Evolutionary conservation across 2,113 vertebrate genomes (phyloP).

Genomic region (Fukomys damarensis): DNA sequence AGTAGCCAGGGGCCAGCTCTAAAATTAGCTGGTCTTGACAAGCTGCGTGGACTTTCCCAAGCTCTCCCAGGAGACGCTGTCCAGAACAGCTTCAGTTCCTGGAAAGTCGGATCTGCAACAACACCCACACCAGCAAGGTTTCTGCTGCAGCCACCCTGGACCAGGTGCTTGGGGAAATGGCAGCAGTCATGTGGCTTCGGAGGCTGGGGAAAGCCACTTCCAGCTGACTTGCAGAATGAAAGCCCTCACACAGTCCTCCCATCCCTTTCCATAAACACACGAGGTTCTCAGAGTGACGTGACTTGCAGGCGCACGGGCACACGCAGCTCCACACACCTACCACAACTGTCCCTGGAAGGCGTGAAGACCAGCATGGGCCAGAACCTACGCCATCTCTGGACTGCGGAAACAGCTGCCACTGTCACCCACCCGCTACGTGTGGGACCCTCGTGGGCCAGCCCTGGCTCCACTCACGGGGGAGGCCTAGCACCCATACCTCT

Average conservation of each 20-base stretch:
- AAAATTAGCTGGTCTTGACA: neutral
- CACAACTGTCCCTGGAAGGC: neutral
- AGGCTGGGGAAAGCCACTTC: neutral
- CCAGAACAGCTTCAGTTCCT: neutral
- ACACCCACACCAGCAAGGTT: no score
- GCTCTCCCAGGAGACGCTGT: neutral
- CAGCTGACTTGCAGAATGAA: neutral
- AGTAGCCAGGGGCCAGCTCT: neutral
- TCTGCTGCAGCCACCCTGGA: neutral
- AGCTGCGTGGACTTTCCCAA: neutral
- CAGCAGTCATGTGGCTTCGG: neutral
- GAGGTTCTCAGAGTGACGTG: neutral
- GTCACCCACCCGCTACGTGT: accelerated
- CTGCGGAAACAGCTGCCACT: no score
- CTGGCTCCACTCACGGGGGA: neutral
- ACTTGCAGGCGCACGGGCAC: accelerated
- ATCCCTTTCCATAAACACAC: neutral
- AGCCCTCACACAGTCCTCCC: neutral
- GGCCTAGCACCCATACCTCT: neutral
- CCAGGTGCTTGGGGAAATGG: neutral
- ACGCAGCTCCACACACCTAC: neutral
- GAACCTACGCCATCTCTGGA: neutral
- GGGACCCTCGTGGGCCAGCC: no score
- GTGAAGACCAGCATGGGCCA: neutral
- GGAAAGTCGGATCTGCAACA: neutral